Percentiles rank a stretch among this genome's conserved stretches.
Evolutionary conservation across 2,113 vertebrate species (phyloP).

Genomic region (Tragelaphus buxtoni): DNA sequence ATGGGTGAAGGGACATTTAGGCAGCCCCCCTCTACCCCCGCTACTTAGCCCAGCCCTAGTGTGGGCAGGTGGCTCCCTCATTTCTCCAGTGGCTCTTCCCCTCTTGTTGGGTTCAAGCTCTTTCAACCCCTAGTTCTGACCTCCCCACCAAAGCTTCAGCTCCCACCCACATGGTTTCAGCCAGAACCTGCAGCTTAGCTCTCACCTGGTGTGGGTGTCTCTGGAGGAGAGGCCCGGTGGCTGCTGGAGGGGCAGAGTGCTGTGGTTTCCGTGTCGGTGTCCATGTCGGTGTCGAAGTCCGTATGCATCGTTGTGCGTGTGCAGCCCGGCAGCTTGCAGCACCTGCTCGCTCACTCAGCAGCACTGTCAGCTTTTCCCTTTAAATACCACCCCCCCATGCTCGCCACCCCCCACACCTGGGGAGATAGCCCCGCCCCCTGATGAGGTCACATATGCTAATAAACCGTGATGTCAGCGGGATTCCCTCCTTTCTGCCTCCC

Average conservation of each 20-base stretch:
- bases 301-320: slow-evolving; percentile 55
- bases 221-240: slow-evolving; percentile 46
- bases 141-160: slow-evolving; percentile 25
- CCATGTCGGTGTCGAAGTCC: slow-evolving; percentile 63
- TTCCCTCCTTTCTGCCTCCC: slow-evolving; percentile 68
- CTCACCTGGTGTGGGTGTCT: slow-evolving; percentile 68
- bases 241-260: slow-evolving; percentile 71
- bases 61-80: neutral
- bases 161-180: neutral
- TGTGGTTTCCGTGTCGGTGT: slow-evolving; percentile 72
- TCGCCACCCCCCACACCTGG: slow-evolving; percentile 59
- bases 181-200: neutral
- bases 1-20: slow-evolving; percentile 10
- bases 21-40: neutral
- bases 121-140: neutral
- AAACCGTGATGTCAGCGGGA: slow-evolving; percentile 77
- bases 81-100: neutral
- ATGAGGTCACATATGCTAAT: slow-evolving; percentile 76
- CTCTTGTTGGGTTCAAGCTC: neutral
- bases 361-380: slow-evolving; percentile 73
- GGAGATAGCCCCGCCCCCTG: slow-evolving; percentile 68
- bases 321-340: slow-evolving; percentile 42
- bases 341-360: slow-evolving; percentile 59
- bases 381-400: slow-evolving; percentile 65
- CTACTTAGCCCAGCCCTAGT: neutral